phyloP scores from a whole-genome alignment of 2,888 invertebrate species.

The Melitaea athalia region DNA sequence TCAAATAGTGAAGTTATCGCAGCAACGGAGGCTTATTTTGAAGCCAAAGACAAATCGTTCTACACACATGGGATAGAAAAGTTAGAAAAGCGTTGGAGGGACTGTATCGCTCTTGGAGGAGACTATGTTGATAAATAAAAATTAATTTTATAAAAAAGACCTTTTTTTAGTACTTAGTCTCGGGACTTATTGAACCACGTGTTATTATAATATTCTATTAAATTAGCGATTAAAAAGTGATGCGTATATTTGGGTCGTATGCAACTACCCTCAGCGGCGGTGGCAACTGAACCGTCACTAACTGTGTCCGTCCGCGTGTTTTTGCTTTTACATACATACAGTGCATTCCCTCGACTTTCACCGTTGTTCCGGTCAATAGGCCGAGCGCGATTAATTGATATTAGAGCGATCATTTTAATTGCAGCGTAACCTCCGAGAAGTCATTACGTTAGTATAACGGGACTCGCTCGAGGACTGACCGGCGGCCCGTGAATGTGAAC shows the following conservation, averaged over 20 bases:
- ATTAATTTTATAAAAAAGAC: too few relatives aligned
- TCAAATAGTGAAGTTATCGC: too few relatives aligned
- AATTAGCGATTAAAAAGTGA: slow-evolving; percentile 1
- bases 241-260: slow-evolving; percentile 26
- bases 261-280: slow-evolving; percentile 15
- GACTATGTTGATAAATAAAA: too few relatives aligned
- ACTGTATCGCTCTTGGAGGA: too few relatives aligned
- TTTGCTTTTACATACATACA: slow-evolving; percentile 17
- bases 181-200: too few relatives aligned
- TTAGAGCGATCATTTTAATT: slow-evolving; percentile 5
- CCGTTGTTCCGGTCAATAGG: slow-evolving; percentile 39
- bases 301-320: slow-evolving; percentile 27
- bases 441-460: slow-evolving; percentile 21
- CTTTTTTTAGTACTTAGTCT: too few relatives aligned
- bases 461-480: neutral
- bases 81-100: too few relatives aligned
- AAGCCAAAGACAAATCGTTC: too few relatives aligned
- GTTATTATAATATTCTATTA: neutral
- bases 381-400: slow-evolving; percentile 23
- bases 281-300: slow-evolving; percentile 34
- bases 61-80: too few relatives aligned
- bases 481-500: neutral
- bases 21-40: too few relatives aligned
- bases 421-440: slow-evolving; percentile 12
- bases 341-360: slow-evolving; percentile 40